A percentile compares a stretch with the other conserved stretches of the same genome.
These are phyloP conservation scores for Sinelater perroti DNA, from an alignment of 2,888 invertebrate genomes.

Conservation along the genomic window DNA sequence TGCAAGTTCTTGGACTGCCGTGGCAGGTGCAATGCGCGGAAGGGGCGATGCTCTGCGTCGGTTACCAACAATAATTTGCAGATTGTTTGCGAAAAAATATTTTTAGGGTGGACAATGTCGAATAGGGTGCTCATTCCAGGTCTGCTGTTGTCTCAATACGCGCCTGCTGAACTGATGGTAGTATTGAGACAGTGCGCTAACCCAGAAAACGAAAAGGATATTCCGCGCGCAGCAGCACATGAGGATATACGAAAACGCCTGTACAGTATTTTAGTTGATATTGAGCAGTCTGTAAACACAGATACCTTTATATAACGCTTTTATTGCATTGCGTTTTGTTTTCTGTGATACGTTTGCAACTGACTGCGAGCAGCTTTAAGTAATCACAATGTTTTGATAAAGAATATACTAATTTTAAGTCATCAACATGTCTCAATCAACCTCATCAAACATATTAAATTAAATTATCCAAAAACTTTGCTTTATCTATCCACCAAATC, in stretches of 20 bases:
- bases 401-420: no score
- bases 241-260: slow-evolving; percentile 63
- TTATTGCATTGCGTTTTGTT: no score
- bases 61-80: slow-evolving; percentile 73
- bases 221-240: slow-evolving; percentile 62
- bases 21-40: slow-evolving; percentile 66
- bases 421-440: no score
- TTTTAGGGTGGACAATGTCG: slow-evolving; percentile 70
- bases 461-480: no score
- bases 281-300: slow-evolving; percentile 49
- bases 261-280: slow-evolving; percentile 64
- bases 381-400: no score
- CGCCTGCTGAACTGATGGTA: slow-evolving; percentile 66
- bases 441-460: no score
- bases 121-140: slow-evolving; percentile 70
- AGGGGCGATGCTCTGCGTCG: slow-evolving; percentile 64
- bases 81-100: slow-evolving; percentile 72
- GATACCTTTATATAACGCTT: slow-evolving; percentile 14
- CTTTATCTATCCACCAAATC: no score
- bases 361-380: no score
- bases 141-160: slow-evolving; percentile 67
- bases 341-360: no score
- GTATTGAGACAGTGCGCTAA: slow-evolving; percentile 69
- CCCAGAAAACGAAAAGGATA: slow-evolving; percentile 61
- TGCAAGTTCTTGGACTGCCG: slow-evolving; percentile 75